Base-by-base conservation (phyloP, 2,888 invertebrate species). In the Drosophila mercatorum region DNA sequence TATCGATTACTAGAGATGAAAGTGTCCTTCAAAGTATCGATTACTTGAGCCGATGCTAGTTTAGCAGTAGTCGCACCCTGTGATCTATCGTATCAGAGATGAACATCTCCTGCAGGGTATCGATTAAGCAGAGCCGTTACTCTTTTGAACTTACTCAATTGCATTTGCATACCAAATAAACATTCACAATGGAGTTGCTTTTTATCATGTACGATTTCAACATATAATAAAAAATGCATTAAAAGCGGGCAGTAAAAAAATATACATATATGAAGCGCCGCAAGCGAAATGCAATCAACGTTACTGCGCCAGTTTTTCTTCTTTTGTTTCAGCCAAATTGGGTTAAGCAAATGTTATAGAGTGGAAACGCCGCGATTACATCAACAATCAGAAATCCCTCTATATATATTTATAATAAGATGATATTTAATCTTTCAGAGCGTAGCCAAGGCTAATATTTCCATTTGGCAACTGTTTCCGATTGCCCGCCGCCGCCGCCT, bases 371-470 rank as follows among this genome's bases (percentile, higher is more conserved):
- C 40, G 5, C 17, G 65, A 46, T 66, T 66, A 34, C 65, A 64
- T 53, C 38, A 66, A 47, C 40, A 28, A 34, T 57, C 12, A 28
- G n/a, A 41, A n/a, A 55, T 10, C 28, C 28, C 5, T 36, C 5
- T n/a, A 28, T 36, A n/a, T 10, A 22, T 46, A 22, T 22, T 12
- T 22, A 34, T 31, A 41, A 12, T 53, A 17, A 43, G 26, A 36
- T 34, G n/a, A 14, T 14, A 26, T 52, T 43, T 69, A 56, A 36
- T n/a, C 47, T 67, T 57, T 47, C 52, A 36, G 63, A 72, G 53
- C 74, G 62, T 44, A 36, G 40, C 43, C 80, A 80, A 76, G 80
- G 77, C 62, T 60, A 62, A 52, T 61, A 64, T 47, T 58, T 61
- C 40, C 34, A 44, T 68, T 60, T 52, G 49, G 10, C 44, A 60